Conservation (phyloP, 2,888 invertebrate genomes). For the Drosophila mulleri region DNA sequence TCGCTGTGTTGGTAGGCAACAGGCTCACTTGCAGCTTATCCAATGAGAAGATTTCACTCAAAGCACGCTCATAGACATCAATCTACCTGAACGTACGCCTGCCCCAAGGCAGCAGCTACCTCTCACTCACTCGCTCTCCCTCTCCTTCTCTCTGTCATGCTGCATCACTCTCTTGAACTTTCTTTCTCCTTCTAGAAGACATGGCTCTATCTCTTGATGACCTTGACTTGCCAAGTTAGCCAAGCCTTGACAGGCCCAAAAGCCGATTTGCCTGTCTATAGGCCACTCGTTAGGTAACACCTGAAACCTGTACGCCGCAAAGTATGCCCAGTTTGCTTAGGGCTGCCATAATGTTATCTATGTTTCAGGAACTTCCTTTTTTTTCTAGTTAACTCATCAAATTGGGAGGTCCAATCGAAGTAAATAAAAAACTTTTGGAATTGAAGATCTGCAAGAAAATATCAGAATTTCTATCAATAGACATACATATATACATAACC, state of each 20-base stretch:
- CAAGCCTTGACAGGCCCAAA: neutral
- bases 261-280: conserved; percentile 1
- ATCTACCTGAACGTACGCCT: conserved; percentile 32
- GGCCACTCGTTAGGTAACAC: neutral
- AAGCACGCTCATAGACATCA: conserved; percentile 38
- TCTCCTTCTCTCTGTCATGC: conserved; percentile 4
- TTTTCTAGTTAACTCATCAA: too few relatives aligned
- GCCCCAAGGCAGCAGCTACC: conserved; percentile 22
- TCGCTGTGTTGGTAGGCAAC: conserved; percentile 41
- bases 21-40: conserved; percentile 41
- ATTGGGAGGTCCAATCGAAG: too few relatives aligned
- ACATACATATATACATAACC: too few relatives aligned
- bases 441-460: too few relatives aligned
- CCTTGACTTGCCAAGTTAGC: conserved; percentile 26
- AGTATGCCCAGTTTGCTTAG: conserved; percentile 36
- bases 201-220: conserved; percentile 9
- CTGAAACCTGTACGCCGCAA: conserved; percentile 23
- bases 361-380: neutral
- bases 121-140: neutral
- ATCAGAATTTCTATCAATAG: too few relatives aligned
- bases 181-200: neutral
- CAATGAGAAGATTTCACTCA: conserved; percentile 66
- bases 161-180: conserved; percentile 1
- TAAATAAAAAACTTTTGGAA: too few relatives aligned
- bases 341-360: neutral